Evolutionary conservation across 2,113 vertebrate genomes (phyloP).

Genomic region (Orthochromis malagaraziensis): DNA sequence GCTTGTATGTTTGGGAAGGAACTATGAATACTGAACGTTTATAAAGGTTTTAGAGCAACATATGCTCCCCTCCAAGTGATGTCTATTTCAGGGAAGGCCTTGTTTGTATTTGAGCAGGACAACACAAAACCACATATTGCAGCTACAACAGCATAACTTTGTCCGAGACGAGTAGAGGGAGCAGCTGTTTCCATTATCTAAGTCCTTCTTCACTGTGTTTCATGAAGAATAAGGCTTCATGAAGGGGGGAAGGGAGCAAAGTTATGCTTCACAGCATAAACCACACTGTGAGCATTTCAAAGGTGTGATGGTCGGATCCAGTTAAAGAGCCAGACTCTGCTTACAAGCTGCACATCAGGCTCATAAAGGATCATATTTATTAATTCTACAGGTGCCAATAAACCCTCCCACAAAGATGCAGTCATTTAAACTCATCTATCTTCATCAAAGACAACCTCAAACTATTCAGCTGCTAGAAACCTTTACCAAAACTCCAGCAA

Average conservation of each 20-base stretch:
- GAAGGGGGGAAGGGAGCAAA: background rate
- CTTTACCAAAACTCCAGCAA: background rate
- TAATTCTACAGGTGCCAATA: background rate
- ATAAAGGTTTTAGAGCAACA: background rate
- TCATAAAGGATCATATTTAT: background rate
- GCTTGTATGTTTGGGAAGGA: background rate
- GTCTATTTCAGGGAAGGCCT: background rate
- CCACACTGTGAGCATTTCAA: background rate
- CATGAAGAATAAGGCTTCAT: background rate
- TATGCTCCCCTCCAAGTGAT: background rate
- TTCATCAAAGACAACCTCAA: background rate
- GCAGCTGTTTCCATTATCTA: background rate
- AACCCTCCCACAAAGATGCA: background rate
- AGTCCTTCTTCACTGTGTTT: background rate
- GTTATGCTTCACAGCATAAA: background rate
- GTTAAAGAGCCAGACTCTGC: background rate
- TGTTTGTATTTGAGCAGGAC: background rate
- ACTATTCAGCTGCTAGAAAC: background rate
- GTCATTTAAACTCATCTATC: background rate
- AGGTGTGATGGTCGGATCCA: fast-evolving
- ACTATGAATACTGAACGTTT: background rate
- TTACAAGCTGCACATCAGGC: background rate
- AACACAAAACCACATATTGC: background rate
- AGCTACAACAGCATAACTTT: background rate
- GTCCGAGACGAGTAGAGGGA: fast-evolving